These are phyloP conservation scores for Diplazon laetatorius DNA, from an alignment of 2,888 invertebrate species.

Conservation along the genomic window DNA sequence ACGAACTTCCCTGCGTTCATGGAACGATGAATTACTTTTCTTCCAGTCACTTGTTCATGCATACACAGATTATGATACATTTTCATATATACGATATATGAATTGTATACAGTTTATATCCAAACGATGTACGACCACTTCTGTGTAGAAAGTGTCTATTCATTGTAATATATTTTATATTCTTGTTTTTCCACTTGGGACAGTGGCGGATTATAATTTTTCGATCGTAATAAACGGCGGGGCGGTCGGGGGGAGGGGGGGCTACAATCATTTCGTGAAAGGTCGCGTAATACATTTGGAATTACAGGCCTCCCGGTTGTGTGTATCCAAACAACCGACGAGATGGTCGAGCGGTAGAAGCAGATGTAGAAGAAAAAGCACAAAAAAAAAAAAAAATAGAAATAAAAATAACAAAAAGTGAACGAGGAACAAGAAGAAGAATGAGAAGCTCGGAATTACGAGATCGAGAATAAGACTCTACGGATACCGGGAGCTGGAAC, in stretches of 20 bases:
- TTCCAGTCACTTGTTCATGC: too few species aligned
- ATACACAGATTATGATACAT: too few species aligned
- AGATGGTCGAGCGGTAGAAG: conserved; percentile 24
- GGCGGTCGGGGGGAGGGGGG: too few species aligned
- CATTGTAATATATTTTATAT: too few species aligned
- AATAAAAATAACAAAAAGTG: background rate
- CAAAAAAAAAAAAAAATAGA: background rate
- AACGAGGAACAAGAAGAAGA: conserved; percentile 18
- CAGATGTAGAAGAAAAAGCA: background rate
- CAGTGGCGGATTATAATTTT: conserved; percentile 9
- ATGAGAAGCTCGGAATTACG: conserved; percentile 37
- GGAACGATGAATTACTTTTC: too few species aligned
- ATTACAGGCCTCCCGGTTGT: conserved; percentile 55
- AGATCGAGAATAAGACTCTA: conserved; percentile 57
- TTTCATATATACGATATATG: too few species aligned
- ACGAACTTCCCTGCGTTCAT: too few species aligned
- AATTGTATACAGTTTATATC: too few species aligned
- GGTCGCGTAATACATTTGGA: conserved; percentile 36
- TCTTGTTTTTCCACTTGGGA: background rate
- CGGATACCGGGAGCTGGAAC: conserved; percentile 54
- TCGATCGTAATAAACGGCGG: conserved; percentile 33
- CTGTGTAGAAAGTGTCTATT: too few species aligned
- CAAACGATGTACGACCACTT: too few species aligned
- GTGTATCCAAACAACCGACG: conserved; percentile 39
- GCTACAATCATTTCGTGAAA: background rate